Conservation (phyloP, 2,113 vertebrate genomes). For the Xerus inauris region DNA sequence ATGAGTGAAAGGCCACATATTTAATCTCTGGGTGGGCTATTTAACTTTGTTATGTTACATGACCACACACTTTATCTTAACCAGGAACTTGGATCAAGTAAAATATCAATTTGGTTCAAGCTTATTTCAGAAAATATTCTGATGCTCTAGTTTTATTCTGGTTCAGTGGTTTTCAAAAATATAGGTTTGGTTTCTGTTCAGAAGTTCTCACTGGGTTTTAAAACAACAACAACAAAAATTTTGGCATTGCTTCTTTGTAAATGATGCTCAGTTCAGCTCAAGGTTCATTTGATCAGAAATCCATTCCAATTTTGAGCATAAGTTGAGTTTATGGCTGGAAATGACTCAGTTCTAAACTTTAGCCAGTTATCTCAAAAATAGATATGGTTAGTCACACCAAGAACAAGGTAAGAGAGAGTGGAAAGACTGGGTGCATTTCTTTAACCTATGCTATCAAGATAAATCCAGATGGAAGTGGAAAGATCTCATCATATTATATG, state of each 20-base stretch:
- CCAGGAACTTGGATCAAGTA: constrained; percentile 70
- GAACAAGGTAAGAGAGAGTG: neutral
- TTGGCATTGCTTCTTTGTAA: constrained; percentile 21
- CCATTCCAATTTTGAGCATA: constrained; percentile 3
- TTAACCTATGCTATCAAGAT: neutral
- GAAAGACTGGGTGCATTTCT: neutral
- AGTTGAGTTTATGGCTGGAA: constrained; percentile 30
- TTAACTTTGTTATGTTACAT: constrained; percentile 75
- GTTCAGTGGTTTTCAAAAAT: constrained; percentile 80
- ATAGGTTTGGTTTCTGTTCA: constrained; percentile 77
- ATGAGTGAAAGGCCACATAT: constrained; percentile 65
- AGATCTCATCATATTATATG: neutral
- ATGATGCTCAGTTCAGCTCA: constrained; percentile 9
- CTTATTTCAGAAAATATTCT: constrained; percentile 75
- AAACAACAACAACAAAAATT: constrained; percentile 63
- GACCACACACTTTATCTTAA: constrained; percentile 79
- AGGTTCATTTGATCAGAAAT: constrained; percentile 18
- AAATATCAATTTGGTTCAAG: constrained; percentile 75
- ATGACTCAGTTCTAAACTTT: neutral
- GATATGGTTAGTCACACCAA: neutral
- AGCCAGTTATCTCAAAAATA: neutral
- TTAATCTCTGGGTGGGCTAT: constrained; percentile 76
- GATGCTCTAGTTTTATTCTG: constrained; percentile 64
- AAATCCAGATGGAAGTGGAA: neutral
- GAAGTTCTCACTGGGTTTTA: constrained; percentile 72